phyloP scores from a whole-genome alignment of 2,113 vertebrate species.

The Galemys pyrenaicus region DNA sequence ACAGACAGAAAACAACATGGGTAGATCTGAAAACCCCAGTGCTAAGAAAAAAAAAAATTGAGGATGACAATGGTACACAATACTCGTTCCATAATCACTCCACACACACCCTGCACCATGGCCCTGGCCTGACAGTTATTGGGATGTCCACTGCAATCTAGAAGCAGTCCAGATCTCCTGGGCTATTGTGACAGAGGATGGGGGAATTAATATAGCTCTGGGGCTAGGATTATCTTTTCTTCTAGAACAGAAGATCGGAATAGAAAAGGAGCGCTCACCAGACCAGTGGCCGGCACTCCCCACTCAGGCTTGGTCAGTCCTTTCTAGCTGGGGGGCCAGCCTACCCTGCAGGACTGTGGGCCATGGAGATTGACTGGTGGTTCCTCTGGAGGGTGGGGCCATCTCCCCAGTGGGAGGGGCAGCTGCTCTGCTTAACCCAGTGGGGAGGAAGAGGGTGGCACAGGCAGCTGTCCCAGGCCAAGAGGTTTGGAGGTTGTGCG shows the following conservation, averaged over 20 bases:
- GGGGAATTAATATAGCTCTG: background rate
- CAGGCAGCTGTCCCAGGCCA: background rate
- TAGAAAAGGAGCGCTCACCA: background rate
- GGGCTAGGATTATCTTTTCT: background rate
- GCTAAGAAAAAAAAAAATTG: background rate
- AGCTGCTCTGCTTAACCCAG: background rate
- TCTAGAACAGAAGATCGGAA: background rate
- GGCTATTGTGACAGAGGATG: background rate
- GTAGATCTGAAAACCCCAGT: background rate
- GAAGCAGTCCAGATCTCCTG: background rate
- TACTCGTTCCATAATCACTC: background rate
- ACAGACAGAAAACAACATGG: background rate
- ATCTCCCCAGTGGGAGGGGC: background rate
- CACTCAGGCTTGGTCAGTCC: background rate
- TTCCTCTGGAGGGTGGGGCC: background rate
- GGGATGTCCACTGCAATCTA: background rate
- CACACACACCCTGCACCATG: too few species aligned
- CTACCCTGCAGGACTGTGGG: too few species aligned
- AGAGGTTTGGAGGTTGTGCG: background rate
- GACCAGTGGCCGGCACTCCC: fast-evolving
- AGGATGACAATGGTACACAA: background rate
- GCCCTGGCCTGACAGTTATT: too few species aligned
- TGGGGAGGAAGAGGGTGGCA: background rate
- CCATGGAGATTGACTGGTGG: background rate
- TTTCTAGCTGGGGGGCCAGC: background rate